These are phyloP conservation scores for Ailurus styani DNA, from an alignment of 2,113 vertebrate species.

Conservation along the genomic window DNA sequence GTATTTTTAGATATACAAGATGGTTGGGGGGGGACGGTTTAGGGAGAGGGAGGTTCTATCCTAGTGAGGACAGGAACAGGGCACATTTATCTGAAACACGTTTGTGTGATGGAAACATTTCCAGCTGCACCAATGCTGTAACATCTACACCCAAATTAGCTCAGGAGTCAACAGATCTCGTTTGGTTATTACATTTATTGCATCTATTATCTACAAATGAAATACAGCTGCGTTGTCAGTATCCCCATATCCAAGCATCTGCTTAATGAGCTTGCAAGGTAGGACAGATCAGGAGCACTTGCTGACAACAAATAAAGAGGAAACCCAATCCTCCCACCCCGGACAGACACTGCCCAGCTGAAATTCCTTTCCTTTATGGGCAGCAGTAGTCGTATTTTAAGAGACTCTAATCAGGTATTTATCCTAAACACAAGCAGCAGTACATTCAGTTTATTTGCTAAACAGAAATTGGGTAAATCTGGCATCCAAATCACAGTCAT, in stretches of 20 bases:
- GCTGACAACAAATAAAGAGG: constrained; percentile 81
- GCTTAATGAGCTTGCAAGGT: constrained; percentile 72
- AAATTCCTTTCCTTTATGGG: constrained; percentile 65
- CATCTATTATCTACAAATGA: constrained; percentile 81
- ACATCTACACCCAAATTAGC: constrained; percentile 81
- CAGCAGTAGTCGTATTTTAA: constrained; percentile 36
- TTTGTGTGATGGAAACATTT: constrained; percentile 81
- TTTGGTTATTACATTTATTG: constrained; percentile 80
- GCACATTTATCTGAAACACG: constrained; percentile 78
- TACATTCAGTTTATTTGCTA: constrained; percentile 91
- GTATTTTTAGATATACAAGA: constrained; percentile 58
- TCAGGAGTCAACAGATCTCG: constrained; percentile 78
- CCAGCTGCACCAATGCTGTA: constrained; percentile 76
- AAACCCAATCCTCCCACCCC: constrained; percentile 72
- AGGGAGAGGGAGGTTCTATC: background rate
- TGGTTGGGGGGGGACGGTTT: background rate
- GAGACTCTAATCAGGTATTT: constrained; percentile 80
- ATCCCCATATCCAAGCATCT: constrained; percentile 65
- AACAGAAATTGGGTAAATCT: constrained; percentile 87
- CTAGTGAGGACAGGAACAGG: constrained; percentile 63
- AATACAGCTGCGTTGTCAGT: constrained; percentile 83
- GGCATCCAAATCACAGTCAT: constrained; percentile 69
- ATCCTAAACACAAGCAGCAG: constrained; percentile 88
- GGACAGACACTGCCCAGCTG: constrained; percentile 65
- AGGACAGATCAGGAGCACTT: constrained; percentile 66